Conservation (phyloP, 2,113 vertebrate genomes). For the Pteronura brasiliensis region DNA sequence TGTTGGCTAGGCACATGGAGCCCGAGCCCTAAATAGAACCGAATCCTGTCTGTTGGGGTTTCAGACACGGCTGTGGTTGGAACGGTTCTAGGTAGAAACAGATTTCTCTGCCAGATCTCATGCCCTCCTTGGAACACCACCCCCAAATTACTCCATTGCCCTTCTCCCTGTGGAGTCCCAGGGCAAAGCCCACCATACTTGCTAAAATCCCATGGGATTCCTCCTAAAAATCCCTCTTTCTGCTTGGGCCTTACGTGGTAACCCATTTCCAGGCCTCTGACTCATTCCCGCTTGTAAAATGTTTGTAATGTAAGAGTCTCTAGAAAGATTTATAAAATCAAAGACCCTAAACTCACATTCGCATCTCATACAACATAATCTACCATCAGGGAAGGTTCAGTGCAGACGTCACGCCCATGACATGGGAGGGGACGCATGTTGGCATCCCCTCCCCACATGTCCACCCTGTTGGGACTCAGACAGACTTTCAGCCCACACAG, state of each 20-base stretch:
- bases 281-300: background rate
- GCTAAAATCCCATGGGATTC: background rate
- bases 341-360: background rate
- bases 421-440: background rate
- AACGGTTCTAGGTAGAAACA: background rate
- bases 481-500: background rate
- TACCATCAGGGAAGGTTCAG: background rate
- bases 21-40: background rate
- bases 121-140: background rate
- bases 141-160: background rate
- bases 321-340: background rate
- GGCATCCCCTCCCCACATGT: background rate
- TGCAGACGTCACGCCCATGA: accelerated
- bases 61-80: background rate
- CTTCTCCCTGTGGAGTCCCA: background rate
- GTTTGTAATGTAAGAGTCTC: background rate
- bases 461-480: background rate
- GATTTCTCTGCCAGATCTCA: background rate
- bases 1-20: background rate
- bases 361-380: background rate
- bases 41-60: background rate
- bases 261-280: background rate
- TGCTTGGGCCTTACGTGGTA: background rate
- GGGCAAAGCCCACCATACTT: background rate
- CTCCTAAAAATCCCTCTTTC: background rate